phyloP scores from a whole-genome alignment of 2,113 vertebrate species.

The Tenebrosternarchus preto region DNA sequence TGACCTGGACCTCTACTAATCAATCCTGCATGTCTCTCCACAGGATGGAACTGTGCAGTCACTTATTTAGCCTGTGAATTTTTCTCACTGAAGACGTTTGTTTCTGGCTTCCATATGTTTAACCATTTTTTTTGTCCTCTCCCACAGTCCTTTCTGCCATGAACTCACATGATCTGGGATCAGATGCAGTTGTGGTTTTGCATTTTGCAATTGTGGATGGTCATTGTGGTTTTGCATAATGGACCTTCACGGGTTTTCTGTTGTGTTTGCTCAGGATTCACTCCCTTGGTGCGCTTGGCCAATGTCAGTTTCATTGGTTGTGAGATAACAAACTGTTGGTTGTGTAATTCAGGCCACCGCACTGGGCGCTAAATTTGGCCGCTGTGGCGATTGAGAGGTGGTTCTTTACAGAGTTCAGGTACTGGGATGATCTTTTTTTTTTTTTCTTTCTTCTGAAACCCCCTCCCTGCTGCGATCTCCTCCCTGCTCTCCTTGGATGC shows the following conservation, averaged over 20 bases:
- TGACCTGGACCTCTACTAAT: constrained; percentile 51
- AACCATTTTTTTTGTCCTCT: background rate
- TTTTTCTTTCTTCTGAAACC: background rate
- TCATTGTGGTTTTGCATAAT: background rate
- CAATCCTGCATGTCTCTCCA: constrained; percentile 54
- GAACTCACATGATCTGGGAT: background rate
- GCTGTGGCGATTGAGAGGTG: constrained; percentile 55
- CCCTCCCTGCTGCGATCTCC: constrained; percentile 2
- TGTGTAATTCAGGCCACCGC: constrained; percentile 60
- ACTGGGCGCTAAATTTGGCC: constrained; percentile 60
- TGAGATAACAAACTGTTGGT: constrained; percentile 45
- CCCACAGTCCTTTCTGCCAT: background rate
- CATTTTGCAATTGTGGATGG: too few species aligned
- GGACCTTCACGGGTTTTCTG: too few species aligned
- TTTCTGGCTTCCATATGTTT: background rate
- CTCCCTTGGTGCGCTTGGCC: background rate
- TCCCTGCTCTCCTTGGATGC: constrained; percentile 19
- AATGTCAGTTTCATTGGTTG: background rate
- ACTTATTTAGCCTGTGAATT: background rate
- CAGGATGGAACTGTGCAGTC: constrained; percentile 41
- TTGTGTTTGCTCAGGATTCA: background rate
- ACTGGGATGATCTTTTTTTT: constrained; percentile 15
- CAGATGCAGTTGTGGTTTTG: background rate
- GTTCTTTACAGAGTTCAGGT: constrained; percentile 54
- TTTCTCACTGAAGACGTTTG: background rate